Base-by-base conservation (phyloP, 92 coral and sea anemone genomes). In the Porites rus region DNA sequence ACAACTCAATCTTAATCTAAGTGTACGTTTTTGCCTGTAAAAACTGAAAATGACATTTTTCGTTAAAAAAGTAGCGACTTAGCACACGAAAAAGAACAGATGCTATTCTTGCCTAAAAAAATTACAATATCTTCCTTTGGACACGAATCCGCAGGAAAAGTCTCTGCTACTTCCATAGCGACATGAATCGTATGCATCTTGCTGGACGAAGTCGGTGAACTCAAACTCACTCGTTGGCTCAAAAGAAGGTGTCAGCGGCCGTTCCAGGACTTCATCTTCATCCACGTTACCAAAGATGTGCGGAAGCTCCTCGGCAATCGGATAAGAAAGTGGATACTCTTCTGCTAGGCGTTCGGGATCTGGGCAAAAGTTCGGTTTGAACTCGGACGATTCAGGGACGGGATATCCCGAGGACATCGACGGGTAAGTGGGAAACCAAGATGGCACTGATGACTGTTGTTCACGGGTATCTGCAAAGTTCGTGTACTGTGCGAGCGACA, bases 251-350 rank as follows among this genome's bases (percentile, higher is more conserved):
- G 87, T 83, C 11, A 25, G 80, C 2, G 74, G 80, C 3, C 64
- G 62, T 46, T 50, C 72, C 24, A 51, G 64, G 54, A 61, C 64
- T 21, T 74, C 63, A 11, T 83, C 87, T 10, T 74, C 87, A 11
- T 74, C 54, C 63, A 83, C 22, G 25, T 83, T 24, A 12, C 80
- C 80, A 52, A 83, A 83, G 73, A 73, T 83, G 65, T 83, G 80
- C 31, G 80, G 87, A 25, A 74, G 64, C 12, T 83, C 80, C 56
- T 62, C 65, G 0, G 80, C 80, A 51, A 51, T 51, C n/a, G 80
- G 62, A 38, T 50, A 61, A 1, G 87, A 62, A 52, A 61, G 74
- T 12, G 82, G 72, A 56, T 61, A 78, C 58, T 78, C 82, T 11
- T 61, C 51, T 2, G 61, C 61, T 4, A 38, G 46, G 46, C 46